Base-by-base conservation (phyloP, 53 echinoderm and acorn worm genomes). In the Zoroaster sp. region DNA sequence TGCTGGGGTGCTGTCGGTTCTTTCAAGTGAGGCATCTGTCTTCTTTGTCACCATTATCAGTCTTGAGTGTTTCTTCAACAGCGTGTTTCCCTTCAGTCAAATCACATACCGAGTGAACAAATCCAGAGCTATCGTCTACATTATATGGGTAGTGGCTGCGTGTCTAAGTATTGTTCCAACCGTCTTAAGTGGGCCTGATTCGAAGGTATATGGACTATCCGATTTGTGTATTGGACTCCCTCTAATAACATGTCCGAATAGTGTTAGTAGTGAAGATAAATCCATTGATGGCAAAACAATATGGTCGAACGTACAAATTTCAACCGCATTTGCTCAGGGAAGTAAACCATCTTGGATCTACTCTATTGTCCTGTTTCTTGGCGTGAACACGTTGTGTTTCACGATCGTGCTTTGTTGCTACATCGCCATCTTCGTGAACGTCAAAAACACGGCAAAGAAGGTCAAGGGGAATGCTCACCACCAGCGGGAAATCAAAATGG, bases 31-130 rank as follows among this genome's bases (percentile, higher is more conserved):
- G 44, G 63, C 83, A 14, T 90, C 90, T 4, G 83, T 90, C n/a
- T 91, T 91, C 77, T 66, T 83, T 42, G 75, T 91, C 35, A 86
- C 86, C 44, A 20, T 91, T 2, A 85, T 91, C 51, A 91, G 86
- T 47, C 68, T 73, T 4, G 91, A 86, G 30, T 25, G 91, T 20
- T 91, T 91, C 75, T 45, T 77, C 30, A 52, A 13, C 69, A 86
- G 75, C 30, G 85, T 74, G 13, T 91, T 91, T 35, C 91, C 91
- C 3, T 91, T 91, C 68, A 81, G 82, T 38, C 73, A 41, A 9
- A 14, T 91, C 35, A 66, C 41, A 11, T 12, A 83, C 23, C 37
- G 49, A 59, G 66, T 40, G 25, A 86, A 35, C n/a, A 17, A 46
- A 10, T 69, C 41, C 15, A 86, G 38, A 30, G 18, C 40, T 18